A percentile compares a stretch with the other conserved stretches of the same genome.
Evolutionary conservation across 2,113 vertebrate genomes (phyloP).

Genomic region (Eidolon helvum): DNA sequence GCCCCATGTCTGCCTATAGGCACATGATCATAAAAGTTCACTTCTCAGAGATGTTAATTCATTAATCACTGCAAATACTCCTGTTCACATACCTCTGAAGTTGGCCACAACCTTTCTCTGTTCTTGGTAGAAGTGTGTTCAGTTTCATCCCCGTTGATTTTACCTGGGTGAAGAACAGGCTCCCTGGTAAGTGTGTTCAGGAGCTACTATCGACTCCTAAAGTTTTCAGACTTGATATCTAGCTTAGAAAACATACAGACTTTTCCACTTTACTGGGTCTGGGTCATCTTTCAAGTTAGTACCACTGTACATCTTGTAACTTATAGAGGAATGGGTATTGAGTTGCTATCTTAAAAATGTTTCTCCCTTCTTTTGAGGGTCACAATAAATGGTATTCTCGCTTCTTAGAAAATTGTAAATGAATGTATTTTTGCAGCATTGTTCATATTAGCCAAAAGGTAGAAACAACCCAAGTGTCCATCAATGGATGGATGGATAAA

Average conservation of each 20-base stretch:
- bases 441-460: background rate
- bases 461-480: background rate
- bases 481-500: background rate
- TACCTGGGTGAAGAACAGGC: constrained; percentile 72
- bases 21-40: constrained; percentile 76
- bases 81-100: constrained; percentile 78
- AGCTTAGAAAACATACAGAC: constrained; percentile 63
- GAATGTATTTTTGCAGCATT: background rate
- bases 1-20: constrained; percentile 76
- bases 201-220: constrained; percentile 41
- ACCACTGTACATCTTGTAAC: background rate
- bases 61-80: constrained; percentile 80
- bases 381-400: background rate
- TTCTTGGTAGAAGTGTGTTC: constrained; percentile 78
- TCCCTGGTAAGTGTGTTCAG: constrained; percentile 65
- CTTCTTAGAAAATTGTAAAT: background rate
- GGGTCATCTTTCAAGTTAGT: background rate
- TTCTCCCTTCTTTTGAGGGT: background rate
- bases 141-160: constrained; percentile 74
- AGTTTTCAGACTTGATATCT: constrained; percentile 61
- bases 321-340: background rate
- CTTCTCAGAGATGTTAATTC: constrained; percentile 79
- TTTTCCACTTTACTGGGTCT: constrained; percentile 45
- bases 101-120: constrained; percentile 75
- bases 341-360: background rate